Evolutionary conservation across 2,113 vertebrate genomes (phyloP).

Genomic region (Neodon shergylaensis): DNA sequence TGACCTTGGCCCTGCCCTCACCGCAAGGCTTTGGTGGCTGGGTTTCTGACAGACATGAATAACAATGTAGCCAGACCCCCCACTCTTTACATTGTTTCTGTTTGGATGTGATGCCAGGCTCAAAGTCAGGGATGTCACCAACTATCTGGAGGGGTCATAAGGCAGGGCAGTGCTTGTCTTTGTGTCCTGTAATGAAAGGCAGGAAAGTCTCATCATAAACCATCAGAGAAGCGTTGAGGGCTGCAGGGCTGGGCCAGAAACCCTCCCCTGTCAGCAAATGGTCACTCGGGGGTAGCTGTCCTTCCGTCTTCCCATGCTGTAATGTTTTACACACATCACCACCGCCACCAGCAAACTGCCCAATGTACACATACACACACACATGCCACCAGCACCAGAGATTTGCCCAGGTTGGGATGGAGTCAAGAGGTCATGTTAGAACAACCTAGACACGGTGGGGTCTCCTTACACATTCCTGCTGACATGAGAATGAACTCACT

Average conservation of each 20-base stretch:
- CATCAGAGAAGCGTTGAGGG: neutral
- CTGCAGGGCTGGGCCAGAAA: neutral
- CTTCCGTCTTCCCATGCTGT: neutral
- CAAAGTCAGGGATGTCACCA: neutral
- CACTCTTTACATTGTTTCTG: neutral
- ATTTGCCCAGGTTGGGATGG: neutral
- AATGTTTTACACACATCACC: neutral
- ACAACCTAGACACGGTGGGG: neutral
- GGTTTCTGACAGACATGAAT: neutral
- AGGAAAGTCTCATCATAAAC: neutral
- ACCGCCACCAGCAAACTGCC: neutral
- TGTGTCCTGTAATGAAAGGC: neutral
- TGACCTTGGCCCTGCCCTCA: fast-evolving
- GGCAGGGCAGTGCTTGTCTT: neutral
- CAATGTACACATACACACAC: neutral
- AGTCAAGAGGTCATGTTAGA: neutral
- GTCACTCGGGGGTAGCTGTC: neutral
- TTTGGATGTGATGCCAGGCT: neutral
- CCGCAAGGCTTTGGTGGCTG: fast-evolving
- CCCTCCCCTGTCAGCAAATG: neutral
- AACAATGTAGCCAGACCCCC: neutral
- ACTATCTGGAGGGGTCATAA: neutral
- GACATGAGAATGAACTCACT: neutral
- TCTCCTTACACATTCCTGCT: neutral
- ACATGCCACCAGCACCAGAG: neutral